Percentiles rank a stretch among this genome's conserved stretches.
Conservation (phyloP, 1,140 invertebrate species). For the Nasonia longicornis region DNA sequence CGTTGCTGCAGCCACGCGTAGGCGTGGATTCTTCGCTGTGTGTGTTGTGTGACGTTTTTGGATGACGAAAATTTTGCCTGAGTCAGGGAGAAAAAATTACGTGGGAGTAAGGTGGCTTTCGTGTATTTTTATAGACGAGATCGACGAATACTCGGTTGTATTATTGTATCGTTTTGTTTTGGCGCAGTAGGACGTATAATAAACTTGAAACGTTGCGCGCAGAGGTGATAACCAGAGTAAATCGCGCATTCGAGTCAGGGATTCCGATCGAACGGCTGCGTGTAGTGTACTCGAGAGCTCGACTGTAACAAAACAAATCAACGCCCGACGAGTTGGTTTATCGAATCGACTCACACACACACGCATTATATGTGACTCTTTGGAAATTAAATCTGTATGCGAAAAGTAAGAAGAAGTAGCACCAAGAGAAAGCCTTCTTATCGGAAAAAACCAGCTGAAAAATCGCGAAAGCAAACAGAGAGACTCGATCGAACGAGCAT, state of each 20-base stretch:
- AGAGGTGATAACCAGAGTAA: neutral
- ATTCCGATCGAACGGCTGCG: neutral
- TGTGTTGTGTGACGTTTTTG: neutral
- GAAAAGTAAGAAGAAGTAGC: neutral
- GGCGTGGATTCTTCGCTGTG: neutral
- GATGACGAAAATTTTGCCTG: neutral
- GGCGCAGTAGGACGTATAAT: too few relatives aligned
- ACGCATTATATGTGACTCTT: too few relatives aligned
- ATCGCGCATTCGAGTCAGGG: neutral
- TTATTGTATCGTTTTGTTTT: neutral
- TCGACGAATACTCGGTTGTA: too few relatives aligned
- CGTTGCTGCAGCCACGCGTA: too few relatives aligned
- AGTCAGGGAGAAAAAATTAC: neutral
- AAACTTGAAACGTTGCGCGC: too few relatives aligned
- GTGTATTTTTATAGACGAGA: neutral
- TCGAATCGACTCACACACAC: too few relatives aligned
- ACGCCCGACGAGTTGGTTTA: too few relatives aligned
- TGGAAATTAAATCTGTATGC: too few relatives aligned
- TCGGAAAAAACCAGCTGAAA: neutral
- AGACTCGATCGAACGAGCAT: neutral
- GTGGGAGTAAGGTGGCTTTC: neutral
- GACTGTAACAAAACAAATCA: too few relatives aligned
- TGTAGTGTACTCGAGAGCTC: neutral
- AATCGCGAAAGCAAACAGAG: neutral
- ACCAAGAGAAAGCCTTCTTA: neutral